Conservation (phyloP, 2,797 vertebrate genomes). For the Onychomys torridus region DNA sequence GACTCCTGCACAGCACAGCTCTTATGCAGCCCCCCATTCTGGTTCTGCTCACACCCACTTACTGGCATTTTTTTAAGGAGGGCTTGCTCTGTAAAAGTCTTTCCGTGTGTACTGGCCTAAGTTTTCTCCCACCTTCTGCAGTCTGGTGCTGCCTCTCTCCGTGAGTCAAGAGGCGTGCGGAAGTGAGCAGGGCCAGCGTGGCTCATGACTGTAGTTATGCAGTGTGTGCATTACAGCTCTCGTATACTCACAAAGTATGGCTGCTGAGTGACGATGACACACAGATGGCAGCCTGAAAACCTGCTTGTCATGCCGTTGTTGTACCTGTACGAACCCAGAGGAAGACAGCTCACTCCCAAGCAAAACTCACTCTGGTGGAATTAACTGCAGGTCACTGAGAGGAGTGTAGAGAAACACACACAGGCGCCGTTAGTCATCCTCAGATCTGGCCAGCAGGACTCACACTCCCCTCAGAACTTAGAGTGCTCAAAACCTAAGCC, state of each 20-base stretch:
- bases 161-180: neutral
- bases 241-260: neutral
- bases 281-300: neutral
- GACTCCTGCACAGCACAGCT: neutral
- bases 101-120: neutral
- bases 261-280: neutral
- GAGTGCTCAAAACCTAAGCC: neutral
- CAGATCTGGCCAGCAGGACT: neutral
- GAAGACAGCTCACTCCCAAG: neutral
- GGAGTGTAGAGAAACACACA: neutral
- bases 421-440: neutral
- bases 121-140: neutral
- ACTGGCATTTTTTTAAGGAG: fast-evolving
- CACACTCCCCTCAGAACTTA: neutral
- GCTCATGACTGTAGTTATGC: neutral
- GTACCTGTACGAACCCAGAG: neutral
- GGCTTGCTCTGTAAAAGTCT: neutral
- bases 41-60: neutral
- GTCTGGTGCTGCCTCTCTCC: neutral
- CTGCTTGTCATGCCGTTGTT: neutral
- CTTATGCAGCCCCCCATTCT: neutral
- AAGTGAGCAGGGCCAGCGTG: neutral
- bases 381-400: neutral
- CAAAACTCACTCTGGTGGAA: neutral
- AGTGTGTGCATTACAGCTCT: neutral